A percentile compares a stretch with the other conserved stretches of the same genome.
Conservation (phyloP, 2,797 vertebrate genomes). For the Ctenopoma multispine region DNA sequence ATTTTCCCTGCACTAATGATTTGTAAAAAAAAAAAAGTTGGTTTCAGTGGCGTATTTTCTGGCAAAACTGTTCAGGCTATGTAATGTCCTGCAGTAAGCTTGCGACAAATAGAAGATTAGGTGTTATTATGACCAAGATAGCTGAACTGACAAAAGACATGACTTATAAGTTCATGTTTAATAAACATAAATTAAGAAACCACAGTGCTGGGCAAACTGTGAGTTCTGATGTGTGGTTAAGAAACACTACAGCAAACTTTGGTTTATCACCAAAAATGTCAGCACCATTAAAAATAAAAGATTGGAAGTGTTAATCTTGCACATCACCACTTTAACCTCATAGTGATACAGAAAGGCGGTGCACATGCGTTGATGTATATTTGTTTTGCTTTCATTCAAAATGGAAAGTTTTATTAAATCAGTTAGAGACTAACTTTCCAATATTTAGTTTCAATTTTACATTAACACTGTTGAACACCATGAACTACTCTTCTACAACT, state of each 20-base stretch:
- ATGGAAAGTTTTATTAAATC: not conserved
- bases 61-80: conserved; percentile 1
- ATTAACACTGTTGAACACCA: not conserved
- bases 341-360: not conserved
- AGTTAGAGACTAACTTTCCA: not conserved
- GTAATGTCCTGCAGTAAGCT: conserved; percentile 10
- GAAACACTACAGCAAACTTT: conserved; percentile 45
- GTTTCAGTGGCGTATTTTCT: conserved; percentile 4
- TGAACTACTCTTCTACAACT: not conserved
- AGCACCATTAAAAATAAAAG: conserved; percentile 39
- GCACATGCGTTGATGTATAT: not conserved
- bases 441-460: not conserved
- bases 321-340: conserved; percentile 21
- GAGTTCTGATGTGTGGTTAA: conserved; percentile 45
- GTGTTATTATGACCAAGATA: conserved; percentile 19
- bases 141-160: conserved; percentile 4
- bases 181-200: conserved; percentile 45
- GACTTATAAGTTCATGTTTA: not conserved
- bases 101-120: conserved; percentile 17
- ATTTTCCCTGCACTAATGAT: not conserved
- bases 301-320: conserved; percentile 22
- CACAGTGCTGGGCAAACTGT: conserved; percentile 31
- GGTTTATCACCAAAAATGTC: conserved; percentile 46
- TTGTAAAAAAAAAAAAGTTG: not conserved
- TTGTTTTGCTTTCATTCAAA: not conserved